These are phyloP conservation scores for Oreochromis tanganicae DNA, from an alignment of 2,113 vertebrate species.

Conservation along the genomic window DNA sequence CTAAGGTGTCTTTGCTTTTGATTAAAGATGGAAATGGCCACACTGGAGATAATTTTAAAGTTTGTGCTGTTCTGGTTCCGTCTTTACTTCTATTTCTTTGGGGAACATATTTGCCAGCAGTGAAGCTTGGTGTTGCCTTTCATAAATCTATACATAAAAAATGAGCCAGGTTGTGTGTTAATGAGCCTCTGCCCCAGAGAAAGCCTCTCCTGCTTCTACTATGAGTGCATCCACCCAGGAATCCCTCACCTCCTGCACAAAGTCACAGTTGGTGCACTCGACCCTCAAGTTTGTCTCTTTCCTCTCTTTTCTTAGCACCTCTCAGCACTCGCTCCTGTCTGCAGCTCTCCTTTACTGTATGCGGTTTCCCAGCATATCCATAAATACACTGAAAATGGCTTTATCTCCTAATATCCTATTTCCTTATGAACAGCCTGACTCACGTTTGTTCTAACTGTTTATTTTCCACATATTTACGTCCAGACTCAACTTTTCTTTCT, in stretches of 20 bases:
- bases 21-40: not conserved
- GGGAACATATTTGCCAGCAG: not conserved
- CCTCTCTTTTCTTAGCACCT: not conserved
- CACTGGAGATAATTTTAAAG: not conserved
- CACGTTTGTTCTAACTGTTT: not conserved
- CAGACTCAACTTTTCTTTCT: not conserved
- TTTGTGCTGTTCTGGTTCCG: not conserved
- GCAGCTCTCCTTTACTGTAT: not conserved
- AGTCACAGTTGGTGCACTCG: not conserved
- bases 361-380: not conserved
- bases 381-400: not conserved
- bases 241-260: not conserved
- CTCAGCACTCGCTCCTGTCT: not conserved
- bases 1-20: not conserved
- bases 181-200: conserved; percentile 16
- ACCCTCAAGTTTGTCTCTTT: not conserved
- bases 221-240: not conserved
- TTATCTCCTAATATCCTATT: not conserved
- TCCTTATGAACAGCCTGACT: not conserved
- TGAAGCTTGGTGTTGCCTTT: not conserved
- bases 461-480: not conserved
- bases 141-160: not conserved
- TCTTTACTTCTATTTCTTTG: not conserved
- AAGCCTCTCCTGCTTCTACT: not conserved
- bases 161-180: conserved; percentile 27